Percentiles rank a stretch among this genome's conserved stretches.
Evolutionary conservation across 2,113 vertebrate genomes (phyloP).

Genomic region (Charina bottae): DNA sequence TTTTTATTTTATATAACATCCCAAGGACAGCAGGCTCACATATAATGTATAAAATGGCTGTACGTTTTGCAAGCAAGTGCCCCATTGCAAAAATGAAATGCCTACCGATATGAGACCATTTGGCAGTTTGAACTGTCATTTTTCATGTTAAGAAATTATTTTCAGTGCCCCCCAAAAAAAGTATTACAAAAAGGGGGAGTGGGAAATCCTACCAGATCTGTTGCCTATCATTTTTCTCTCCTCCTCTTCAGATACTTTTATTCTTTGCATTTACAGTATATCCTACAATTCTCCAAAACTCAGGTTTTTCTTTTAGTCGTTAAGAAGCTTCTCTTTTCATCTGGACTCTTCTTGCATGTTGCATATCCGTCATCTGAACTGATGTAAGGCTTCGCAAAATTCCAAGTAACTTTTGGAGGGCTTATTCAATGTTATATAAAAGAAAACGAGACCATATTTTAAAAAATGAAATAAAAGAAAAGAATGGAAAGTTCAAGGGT

Average conservation of each 20-base stretch:
- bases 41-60: slow-evolving; percentile 35
- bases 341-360: slow-evolving; percentile 30
- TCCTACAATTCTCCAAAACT: slow-evolving; percentile 47
- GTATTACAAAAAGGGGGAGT: slow-evolving; percentile 29
- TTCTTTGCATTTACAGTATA: slow-evolving; percentile 48
- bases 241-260: slow-evolving; percentile 20
- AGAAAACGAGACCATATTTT: slow-evolving; percentile 11
- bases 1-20: slow-evolving; percentile 36
- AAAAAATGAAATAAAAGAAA: neutral
- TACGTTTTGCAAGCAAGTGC: slow-evolving; percentile 49
- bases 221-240: slow-evolving; percentile 27
- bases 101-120: slow-evolving; percentile 48
- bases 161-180: slow-evolving; percentile 33
- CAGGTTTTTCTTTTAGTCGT: slow-evolving; percentile 50
- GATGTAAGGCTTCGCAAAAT: slow-evolving; percentile 53
- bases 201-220: slow-evolving; percentile 30
- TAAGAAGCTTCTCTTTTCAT: slow-evolving; percentile 52
- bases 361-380: slow-evolving; percentile 60
- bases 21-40: slow-evolving; percentile 32
- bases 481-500: slow-evolving; percentile 60
- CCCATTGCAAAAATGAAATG: slow-evolving; percentile 53
- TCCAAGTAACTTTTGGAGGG: slow-evolving; percentile 42
- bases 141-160: slow-evolving; percentile 65
- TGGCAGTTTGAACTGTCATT: slow-evolving; percentile 49
- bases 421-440: slow-evolving; percentile 52